phyloP scores from a whole-genome alignment of 2,888 invertebrate species.

The Plagodis pulveraria region DNA sequence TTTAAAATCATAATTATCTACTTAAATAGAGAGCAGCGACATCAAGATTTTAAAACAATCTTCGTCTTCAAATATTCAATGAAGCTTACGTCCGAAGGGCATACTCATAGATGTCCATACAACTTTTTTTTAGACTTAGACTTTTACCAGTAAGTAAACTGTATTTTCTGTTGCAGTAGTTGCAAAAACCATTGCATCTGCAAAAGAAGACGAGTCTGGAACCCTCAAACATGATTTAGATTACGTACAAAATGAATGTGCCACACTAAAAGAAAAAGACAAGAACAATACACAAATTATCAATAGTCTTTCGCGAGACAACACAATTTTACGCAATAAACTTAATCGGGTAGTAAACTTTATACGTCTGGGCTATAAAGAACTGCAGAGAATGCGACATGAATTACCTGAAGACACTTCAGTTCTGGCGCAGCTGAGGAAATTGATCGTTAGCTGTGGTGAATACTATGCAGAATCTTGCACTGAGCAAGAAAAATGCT shows the following conservation, averaged over 20 bases:
- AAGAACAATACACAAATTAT: conserved; percentile 42
- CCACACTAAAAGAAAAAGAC: conserved; percentile 45
- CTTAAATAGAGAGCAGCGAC: too few relatives aligned
- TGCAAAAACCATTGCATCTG: conserved; percentile 51
- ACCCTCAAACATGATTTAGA: conserved; percentile 47
- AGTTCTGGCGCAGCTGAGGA: conserved; percentile 50
- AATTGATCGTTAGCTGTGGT: conserved; percentile 57
- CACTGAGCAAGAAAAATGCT: conserved; percentile 50
- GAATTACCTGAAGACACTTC: conserved; percentile 43
- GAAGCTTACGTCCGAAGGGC: too few relatives aligned
- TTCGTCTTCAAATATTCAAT: too few relatives aligned
- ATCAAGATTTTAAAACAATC: too few relatives aligned
- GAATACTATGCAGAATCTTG: conserved; percentile 57
- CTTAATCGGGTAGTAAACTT: conserved; percentile 48
- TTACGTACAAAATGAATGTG: conserved; percentile 48
- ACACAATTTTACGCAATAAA: conserved; percentile 46
- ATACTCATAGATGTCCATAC: too few relatives aligned
- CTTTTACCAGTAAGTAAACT: too few relatives aligned
- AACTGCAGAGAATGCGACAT: conserved; percentile 52
- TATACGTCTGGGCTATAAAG: conserved; percentile 56
- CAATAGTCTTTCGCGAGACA: conserved; percentile 46
- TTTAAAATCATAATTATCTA: too few relatives aligned
- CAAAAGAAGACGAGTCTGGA: conserved; percentile 53
- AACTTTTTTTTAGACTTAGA: too few relatives aligned
- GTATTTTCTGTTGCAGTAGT: conserved; percentile 48